Percentiles rank a stretch among this genome's conserved stretches.
These are phyloP conservation scores for Drosophila emarginata DNA, from an alignment of 2,888 invertebrate species.

Conservation along the genomic window DNA sequence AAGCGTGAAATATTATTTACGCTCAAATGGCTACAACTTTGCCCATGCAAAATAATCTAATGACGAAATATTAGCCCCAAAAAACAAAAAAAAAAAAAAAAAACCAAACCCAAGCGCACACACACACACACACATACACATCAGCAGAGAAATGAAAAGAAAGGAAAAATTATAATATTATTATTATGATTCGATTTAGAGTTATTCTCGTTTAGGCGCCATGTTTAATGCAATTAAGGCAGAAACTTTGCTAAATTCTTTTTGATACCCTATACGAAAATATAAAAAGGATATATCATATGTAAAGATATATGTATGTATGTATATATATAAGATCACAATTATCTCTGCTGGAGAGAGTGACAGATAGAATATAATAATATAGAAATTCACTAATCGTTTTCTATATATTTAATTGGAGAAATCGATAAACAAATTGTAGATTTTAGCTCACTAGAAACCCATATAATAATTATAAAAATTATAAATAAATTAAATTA, in stretches of 20 bases:
- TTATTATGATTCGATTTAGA: slow-evolving; percentile 4
- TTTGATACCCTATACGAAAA: background rate
- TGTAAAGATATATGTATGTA: background rate
- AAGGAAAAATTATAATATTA: background rate
- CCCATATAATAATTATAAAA: too few relatives aligned
- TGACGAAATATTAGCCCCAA: background rate
- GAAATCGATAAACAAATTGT: too few relatives aligned
- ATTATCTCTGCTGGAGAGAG: too few relatives aligned
- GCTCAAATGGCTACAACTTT: slow-evolving; percentile 12
- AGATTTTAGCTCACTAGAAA: too few relatives aligned
- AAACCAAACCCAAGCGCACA: background rate
- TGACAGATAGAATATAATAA: too few relatives aligned
- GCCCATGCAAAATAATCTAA: slow-evolving; percentile 3
- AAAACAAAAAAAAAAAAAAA: background rate
- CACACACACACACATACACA: background rate
- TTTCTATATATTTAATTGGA: too few relatives aligned
- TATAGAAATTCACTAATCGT: too few relatives aligned
- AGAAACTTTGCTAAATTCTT: background rate
- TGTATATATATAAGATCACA: background rate
- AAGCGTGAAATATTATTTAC: slow-evolving; percentile 19
- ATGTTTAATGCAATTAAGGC: slow-evolving; percentile 2
- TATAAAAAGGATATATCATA: background rate
- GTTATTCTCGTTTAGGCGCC: background rate
- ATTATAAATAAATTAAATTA: too few relatives aligned
- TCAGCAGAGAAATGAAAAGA: background rate